Evolutionary conservation across 2,797 vertebrate genomes (phyloP).

Genomic region (Acanthurus leucopareius): DNA sequence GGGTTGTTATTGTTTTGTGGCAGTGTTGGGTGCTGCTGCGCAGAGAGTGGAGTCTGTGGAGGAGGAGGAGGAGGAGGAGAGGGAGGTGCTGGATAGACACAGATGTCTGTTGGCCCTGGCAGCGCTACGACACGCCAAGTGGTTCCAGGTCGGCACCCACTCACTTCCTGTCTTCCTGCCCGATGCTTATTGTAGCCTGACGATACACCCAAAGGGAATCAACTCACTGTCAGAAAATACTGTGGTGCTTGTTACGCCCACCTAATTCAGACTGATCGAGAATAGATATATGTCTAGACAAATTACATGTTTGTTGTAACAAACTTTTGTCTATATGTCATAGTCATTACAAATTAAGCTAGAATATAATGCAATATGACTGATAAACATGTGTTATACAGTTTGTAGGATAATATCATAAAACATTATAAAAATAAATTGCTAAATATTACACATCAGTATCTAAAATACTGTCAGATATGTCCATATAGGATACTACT

Average conservation of each 20-base stretch:
- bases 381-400: not conserved
- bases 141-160: constrained; percentile 99
- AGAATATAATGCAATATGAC: not conserved
- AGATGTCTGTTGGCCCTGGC: constrained; percentile 99
- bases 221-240: constrained; percentile 16
- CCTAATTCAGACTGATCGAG: constrained; percentile 11
- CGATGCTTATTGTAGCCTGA: constrained; percentile 91
- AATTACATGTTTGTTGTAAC: not conserved
- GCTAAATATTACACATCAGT: constrained; percentile 3
- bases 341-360: not conserved
- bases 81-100: constrained; percentile 99
- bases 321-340: not conserved
- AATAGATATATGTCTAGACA: constrained; percentile 7
- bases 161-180: constrained; percentile 91
- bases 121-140: constrained; percentile 99
- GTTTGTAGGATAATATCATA: too few species aligned
- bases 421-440: constrained; percentile 21
- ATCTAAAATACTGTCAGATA: not conserved
- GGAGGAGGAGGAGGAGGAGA: constrained; percentile 86
- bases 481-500: not conserved
- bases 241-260: constrained; percentile 10
- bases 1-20: constrained; percentile 92
- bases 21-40: constrained; percentile 96
- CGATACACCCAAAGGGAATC: constrained; percentile 66
- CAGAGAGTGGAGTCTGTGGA: constrained; percentile 93